These are phyloP conservation scores for Styela clava DNA, from an alignment of 23 tunicate species.

Conservation along the genomic window DNA sequence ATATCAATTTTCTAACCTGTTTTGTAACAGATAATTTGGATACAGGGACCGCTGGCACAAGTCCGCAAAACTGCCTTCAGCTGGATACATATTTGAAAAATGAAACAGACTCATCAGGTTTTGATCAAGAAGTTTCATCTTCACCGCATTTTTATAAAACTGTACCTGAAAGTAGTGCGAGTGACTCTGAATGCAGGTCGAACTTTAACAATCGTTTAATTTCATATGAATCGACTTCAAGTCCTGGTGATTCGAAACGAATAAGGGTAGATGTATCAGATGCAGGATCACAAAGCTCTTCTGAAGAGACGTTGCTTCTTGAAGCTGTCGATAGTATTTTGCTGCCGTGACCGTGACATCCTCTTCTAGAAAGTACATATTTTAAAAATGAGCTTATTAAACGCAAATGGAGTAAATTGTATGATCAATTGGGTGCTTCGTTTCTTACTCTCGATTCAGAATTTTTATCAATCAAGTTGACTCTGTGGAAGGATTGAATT, in stretches of 20 bases:
- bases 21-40: no score
- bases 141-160: not conserved
- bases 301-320: constrained; percentile 44
- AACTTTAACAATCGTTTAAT: not conserved
- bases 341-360: not conserved
- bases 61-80: not conserved
- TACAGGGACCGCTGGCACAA: no score
- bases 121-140: not conserved
- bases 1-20: no score
- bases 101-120: not conserved
- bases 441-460: no score
- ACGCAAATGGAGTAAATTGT: no score
- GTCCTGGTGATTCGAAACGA: not conserved
- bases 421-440: no score
- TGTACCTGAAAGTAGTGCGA: not conserved
- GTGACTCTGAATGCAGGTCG: constrained; percentile 1
- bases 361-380: no score
- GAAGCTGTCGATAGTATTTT: constrained; percentile 86
- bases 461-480: no score
- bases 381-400: no score
- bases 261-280: not conserved
- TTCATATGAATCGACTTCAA: not conserved
- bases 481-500: no score
- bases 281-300: not conserved
- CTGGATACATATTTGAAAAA: not conserved